A percentile compares a stretch with the other conserved stretches of the same genome.
phyloP scores from a whole-genome alignment of 2,888 invertebrate species.

The Plutella xylostella region DNA sequence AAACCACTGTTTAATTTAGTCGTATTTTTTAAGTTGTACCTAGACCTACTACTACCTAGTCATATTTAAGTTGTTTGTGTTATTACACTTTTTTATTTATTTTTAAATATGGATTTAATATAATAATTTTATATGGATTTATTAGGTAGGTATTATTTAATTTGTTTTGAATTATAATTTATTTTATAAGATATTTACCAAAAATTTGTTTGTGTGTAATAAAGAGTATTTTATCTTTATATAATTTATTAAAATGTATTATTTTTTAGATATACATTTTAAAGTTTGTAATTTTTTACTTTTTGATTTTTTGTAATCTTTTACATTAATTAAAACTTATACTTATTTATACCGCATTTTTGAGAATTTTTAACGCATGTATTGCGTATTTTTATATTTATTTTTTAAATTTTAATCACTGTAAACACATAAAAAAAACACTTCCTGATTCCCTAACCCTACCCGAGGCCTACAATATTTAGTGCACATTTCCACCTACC shows the following conservation, averaged over 20 bases:
- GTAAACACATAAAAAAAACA: neutral
- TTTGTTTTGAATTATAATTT: neutral
- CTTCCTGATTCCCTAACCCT: constrained; percentile 11
- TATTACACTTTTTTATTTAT: neutral
- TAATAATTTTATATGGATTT: neutral
- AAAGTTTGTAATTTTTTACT: neutral
- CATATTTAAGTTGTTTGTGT: neutral
- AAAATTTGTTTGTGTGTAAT: neutral
- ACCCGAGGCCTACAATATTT: neutral
- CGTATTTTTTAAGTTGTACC: too few species aligned
- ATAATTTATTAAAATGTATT: too few species aligned
- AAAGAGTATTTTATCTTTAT: too few species aligned
- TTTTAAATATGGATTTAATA: neutral
- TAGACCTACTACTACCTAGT: too few species aligned
- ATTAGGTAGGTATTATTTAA: neutral
- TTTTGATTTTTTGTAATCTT: too few species aligned
- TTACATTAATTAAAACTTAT: too few species aligned
- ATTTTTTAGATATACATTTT: too few species aligned
- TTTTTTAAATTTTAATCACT: neutral
- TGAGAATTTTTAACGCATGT: too few species aligned
- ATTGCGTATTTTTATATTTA: neutral
- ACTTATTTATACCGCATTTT: too few species aligned
- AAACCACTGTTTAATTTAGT: neutral
- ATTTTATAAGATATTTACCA: neutral
- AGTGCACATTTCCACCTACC: constrained; percentile 73